phyloP scores from a whole-genome alignment of 2,797 vertebrate species.

The Sylvia borin region DNA sequence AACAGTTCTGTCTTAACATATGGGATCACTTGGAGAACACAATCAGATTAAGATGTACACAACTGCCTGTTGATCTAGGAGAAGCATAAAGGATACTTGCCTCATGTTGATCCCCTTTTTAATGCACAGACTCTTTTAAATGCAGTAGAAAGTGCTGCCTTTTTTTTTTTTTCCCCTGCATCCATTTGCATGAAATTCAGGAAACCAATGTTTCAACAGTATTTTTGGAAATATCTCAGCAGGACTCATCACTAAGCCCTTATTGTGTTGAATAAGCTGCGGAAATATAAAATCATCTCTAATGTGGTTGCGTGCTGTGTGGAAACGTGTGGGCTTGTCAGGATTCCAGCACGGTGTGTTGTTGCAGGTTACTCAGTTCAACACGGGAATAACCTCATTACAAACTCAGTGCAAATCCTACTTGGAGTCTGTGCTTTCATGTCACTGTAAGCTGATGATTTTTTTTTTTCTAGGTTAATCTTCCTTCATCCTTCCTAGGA shows the following conservation, averaged over 20 bases:
- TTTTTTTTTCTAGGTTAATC: conserved; percentile 10
- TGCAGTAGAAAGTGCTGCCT: not conserved
- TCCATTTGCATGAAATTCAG: not conserved
- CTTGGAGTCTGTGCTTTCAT: not conserved
- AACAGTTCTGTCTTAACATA: not conserved
- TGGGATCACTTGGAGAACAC: not conserved
- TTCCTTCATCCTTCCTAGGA: not conserved
- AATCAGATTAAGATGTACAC: not conserved
- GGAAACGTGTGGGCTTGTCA: not conserved
- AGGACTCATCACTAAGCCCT: not conserved
- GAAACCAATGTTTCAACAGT: not conserved
- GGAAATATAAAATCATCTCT: not conserved
- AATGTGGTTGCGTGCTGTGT: not conserved
- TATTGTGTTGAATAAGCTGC: not conserved
- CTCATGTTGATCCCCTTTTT: accelerated
- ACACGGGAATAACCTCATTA: not conserved
- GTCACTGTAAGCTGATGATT: not conserved
- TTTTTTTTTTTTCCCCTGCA: not conserved
- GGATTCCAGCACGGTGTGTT: not conserved
- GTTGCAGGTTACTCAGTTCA: not conserved
- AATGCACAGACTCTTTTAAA: not conserved
- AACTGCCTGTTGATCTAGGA: not conserved
- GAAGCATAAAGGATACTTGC: not conserved
- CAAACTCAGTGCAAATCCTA: not conserved
- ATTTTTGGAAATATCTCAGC: not conserved